phyloP scores from a whole-genome alignment of 2,797 vertebrate species.

The Threskiornis aethiopicus region DNA sequence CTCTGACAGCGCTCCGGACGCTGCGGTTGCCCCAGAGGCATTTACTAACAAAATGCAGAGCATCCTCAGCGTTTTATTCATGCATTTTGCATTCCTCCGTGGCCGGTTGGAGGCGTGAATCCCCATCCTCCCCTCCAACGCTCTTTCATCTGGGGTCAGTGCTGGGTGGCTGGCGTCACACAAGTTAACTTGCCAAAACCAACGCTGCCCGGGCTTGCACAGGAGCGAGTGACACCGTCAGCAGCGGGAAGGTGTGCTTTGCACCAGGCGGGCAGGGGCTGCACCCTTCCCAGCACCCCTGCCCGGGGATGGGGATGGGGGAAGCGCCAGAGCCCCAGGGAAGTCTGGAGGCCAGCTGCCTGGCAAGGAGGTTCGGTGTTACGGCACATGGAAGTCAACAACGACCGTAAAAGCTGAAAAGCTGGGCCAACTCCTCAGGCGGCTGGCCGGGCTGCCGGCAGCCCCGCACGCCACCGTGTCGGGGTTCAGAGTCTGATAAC shows the following conservation, averaged over 20 bases:
- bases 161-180: background rate
- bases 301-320: background rate
- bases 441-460: background rate
- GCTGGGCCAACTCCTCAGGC: background rate
- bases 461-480: fast-evolving
- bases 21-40: background rate
- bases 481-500: background rate
- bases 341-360: background rate
- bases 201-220: fast-evolving
- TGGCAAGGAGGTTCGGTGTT: background rate
- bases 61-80: background rate
- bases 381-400: fast-evolving
- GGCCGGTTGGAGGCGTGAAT: background rate
- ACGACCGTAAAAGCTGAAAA: background rate
- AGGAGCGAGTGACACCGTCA: fast-evolving
- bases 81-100: background rate
- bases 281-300: background rate
- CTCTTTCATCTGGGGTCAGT: background rate
- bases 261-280: background rate
- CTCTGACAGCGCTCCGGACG: background rate
- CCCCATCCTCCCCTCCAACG: background rate
- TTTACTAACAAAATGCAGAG: background rate
- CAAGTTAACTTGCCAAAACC: background rate
- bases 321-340: background rate
- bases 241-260: background rate